A percentile compares a stretch with the other conserved stretches of the same genome.
These are phyloP conservation scores for Salvelinus fontinalis DNA, from an alignment of 2,113 vertebrate genomes.

Conservation along the genomic window DNA sequence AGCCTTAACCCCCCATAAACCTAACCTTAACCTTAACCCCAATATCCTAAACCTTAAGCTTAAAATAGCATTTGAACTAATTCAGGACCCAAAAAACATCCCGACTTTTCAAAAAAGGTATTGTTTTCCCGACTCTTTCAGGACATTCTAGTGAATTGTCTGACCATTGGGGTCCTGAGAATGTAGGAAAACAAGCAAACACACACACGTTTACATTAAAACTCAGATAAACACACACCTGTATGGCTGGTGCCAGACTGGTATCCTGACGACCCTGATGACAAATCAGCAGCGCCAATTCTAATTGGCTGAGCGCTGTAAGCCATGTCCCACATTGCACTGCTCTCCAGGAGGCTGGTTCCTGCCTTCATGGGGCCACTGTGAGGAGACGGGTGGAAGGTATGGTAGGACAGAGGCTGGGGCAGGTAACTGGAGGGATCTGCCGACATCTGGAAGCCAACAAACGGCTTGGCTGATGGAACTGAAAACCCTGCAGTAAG, in stretches of 20 bases:
- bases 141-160: no score
- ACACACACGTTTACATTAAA: neutral
- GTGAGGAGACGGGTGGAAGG: constrained; percentile 47
- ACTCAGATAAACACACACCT: constrained; percentile 63
- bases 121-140: no score
- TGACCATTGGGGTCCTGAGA: no score
- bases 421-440: constrained; percentile 50
- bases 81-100: no score
- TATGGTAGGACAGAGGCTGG: constrained; percentile 44
- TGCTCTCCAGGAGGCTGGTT: constrained; percentile 57
- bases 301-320: constrained; percentile 49
- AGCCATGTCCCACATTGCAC: constrained; percentile 62
- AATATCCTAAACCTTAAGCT: no score
- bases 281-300: constrained; percentile 57
- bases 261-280: constrained; percentile 71
- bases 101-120: no score
- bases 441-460: constrained; percentile 47
- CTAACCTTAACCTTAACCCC: no score
- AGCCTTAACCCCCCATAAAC: no score
- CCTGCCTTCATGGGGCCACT: constrained; percentile 33
- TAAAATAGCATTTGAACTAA: no score
- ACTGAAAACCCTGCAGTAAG: constrained; percentile 50
- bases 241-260: constrained; percentile 76
- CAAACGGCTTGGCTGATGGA: constrained; percentile 64
- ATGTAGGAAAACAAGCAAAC: neutral